Base-by-base conservation (phyloP, 2,113 vertebrate species). In the Etheostoma cragini region DNA sequence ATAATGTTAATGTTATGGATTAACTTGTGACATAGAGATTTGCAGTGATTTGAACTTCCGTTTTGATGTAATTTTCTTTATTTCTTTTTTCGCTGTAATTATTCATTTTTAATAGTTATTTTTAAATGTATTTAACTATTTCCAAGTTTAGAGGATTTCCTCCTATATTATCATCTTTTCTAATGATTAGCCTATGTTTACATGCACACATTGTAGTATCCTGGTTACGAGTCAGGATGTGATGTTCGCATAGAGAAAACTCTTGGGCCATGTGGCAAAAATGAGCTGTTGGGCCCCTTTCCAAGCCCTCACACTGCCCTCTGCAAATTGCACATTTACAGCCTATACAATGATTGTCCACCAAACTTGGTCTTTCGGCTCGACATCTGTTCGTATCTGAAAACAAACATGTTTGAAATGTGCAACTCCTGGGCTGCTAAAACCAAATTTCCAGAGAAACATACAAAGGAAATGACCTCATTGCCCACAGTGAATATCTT, bases 401-500 rank as follows among this genome's bases (percentile, higher is more conserved):
- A 69, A 21, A 13, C 21, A 58, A 56, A 57, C 10, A 1, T 54
- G 67, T 35, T 52, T 0, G 5, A 74, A n/a, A 38, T 50, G 19
- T 73, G 17, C 52, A 16, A 12, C 52, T 50, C 14, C 19, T 33
- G 14, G 13, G 33, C n/a, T 56, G 16, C 19, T 57, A 26, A 21
- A 45, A 33, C 13, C 10, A 50, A 38, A 63, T 38, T 42, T 30
- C 8, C 5, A 22, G 22, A 46, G 54, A 64, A 49, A 62, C 24
- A 64, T 15, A 42, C 38, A 26, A 26, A 57, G 47, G 46, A 60
- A 16, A 60, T 62, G 58, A 80, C 8, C 15, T 81, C 54, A 61
- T 4, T 72, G n/a, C 66, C 35, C 45, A 62, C 61, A 21, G 56
- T 22, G 58, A 73, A 47, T 66, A 17, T 30, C 50, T 54, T 42